A percentile compares a stretch with the other conserved stretches of the same genome.
phyloP scores from a whole-genome alignment of 2,797 vertebrate species.

The Spinus olivaceus region DNA sequence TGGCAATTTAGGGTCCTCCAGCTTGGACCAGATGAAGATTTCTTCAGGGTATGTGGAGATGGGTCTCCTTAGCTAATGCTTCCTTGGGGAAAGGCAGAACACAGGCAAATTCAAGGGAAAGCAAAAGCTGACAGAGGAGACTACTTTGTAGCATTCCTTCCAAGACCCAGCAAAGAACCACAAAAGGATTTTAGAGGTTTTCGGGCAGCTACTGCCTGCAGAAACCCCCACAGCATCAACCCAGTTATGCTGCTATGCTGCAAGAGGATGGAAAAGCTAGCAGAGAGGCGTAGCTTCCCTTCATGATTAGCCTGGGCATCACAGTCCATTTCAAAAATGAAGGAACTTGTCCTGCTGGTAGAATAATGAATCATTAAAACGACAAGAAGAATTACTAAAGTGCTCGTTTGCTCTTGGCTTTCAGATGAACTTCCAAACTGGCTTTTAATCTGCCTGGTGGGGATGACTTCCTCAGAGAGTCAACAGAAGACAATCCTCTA shows the following conservation, averaged over 20 bases:
- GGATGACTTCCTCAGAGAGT: not conserved
- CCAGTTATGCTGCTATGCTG: not conserved
- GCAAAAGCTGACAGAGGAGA: not conserved
- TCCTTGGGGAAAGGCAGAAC: not conserved
- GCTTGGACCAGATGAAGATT: not conserved
- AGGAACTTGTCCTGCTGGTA: not conserved
- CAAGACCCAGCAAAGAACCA: not conserved
- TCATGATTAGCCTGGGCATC: not conserved
- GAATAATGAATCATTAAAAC: not conserved
- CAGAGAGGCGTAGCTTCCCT: rapidly evolving
- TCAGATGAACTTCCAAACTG: not conserved
- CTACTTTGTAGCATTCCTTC: not conserved
- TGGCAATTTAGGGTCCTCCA: not conserved
- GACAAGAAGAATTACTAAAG: not conserved
- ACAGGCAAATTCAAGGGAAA: not conserved
- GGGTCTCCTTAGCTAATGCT: not conserved
- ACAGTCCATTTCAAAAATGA: not conserved
- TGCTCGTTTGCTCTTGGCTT: not conserved
- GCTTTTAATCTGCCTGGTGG: not conserved
- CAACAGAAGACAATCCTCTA: not conserved
- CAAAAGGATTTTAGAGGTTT: not conserved
- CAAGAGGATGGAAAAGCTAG: not conserved
- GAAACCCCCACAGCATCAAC: not conserved
- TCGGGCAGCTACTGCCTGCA: not conserved
- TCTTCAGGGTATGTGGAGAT: not conserved